Conservation (phyloP, 1,140 invertebrate genomes). For the Brachionus angularis region DNA sequence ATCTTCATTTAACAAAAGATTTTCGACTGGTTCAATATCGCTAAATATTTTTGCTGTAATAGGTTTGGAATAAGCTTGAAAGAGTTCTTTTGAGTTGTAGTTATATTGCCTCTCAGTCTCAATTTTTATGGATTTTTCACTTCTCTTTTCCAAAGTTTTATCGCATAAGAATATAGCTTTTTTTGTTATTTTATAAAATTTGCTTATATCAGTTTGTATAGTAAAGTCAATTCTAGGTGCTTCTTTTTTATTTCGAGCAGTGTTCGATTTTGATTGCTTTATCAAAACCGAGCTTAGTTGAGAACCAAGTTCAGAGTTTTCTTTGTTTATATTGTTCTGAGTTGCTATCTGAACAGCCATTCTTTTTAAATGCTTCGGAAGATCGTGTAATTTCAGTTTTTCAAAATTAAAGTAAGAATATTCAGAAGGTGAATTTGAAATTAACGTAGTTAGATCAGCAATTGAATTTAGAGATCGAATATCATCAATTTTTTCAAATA, state of each 20-base stretch:
- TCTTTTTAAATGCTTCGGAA: conserved; percentile 27
- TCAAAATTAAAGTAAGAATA: conserved; percentile 42
- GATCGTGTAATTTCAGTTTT: conserved; percentile 28
- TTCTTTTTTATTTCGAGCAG: conserved; percentile 28
- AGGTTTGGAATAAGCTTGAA: not conserved
- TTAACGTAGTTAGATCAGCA: conserved; percentile 34
- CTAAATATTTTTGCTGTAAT: conserved; percentile 33
- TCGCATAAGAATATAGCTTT: conserved; percentile 32
- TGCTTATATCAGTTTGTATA: not conserved
- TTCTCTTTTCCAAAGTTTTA: conserved; percentile 31
- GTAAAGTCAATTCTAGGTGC: conserved; percentile 29
- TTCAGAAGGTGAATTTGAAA: conserved; percentile 34
- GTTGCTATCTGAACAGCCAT: conserved; percentile 34
- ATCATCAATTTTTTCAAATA: conserved; percentile 31
- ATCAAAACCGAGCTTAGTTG: not conserved
- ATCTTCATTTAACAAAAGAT: conserved; percentile 28
- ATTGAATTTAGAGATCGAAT: conserved; percentile 29
- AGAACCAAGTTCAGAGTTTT: too few relatives aligned
- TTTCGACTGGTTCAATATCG: conserved; percentile 4
- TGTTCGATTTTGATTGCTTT: conserved; percentile 2
- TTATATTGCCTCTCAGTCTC: conserved; percentile 33
- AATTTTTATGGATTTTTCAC: conserved; percentile 2
- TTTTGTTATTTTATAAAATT: conserved; percentile 8
- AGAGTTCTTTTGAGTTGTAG: not conserved
- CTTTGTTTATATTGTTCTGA: too few relatives aligned